phyloP scores from a whole-genome alignment of 1,140 invertebrate genomes.

The Caerostris extrusa region DNA sequence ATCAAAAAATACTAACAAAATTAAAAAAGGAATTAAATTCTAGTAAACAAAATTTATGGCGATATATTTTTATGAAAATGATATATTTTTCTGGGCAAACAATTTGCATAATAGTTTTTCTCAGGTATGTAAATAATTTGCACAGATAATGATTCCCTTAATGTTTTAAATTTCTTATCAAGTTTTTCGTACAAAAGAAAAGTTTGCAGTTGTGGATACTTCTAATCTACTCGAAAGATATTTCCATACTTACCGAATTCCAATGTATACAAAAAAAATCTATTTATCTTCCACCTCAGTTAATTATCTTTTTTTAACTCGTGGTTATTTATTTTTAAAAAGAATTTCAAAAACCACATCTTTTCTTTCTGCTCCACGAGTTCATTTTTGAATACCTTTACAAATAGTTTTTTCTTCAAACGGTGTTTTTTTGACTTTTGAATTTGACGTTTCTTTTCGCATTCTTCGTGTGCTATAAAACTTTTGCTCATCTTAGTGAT shows the following conservation, averaged over 20 bases:
- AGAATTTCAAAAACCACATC: background rate
- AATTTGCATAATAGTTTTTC: too few relatives aligned
- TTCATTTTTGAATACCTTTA: slow-evolving; percentile 13
- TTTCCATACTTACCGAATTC: background rate
- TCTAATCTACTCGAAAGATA: slow-evolving; percentile 1
- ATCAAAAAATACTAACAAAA: too few relatives aligned
- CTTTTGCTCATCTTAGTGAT: background rate
- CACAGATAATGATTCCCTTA: too few relatives aligned
- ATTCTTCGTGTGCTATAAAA: background rate
- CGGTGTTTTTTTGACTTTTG: background rate
- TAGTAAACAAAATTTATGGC: background rate
- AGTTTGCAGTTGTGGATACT: background rate
- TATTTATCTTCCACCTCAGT: slow-evolving; percentile 10
- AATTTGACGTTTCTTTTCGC: slow-evolving; percentile 22
- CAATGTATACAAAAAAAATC: background rate
- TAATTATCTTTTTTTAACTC: slow-evolving; percentile 16
- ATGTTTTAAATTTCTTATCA: background rate
- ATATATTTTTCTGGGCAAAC: background rate
- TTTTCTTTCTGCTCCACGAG: background rate
- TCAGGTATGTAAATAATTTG: too few relatives aligned
- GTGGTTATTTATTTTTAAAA: background rate
- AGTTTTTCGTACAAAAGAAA: background rate
- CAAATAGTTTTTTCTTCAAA: background rate
- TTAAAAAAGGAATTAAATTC: too few relatives aligned
- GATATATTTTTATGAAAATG: too few relatives aligned